A percentile compares a stretch with the other conserved stretches of the same genome.
Evolutionary conservation across 2,888 invertebrate species (phyloP).

Genomic region (Trichogramma evanescens): DNA sequence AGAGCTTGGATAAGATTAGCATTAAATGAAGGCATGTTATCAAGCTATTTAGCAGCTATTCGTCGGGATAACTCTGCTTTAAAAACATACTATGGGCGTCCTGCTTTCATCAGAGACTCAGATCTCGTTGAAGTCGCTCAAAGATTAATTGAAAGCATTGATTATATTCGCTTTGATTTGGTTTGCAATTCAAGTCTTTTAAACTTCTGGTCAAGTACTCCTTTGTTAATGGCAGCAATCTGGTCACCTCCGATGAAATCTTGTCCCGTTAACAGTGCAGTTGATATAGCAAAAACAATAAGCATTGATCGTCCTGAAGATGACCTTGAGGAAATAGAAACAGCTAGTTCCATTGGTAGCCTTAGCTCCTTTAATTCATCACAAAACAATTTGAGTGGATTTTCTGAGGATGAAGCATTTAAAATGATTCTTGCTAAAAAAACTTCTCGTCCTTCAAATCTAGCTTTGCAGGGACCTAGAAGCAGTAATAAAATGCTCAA

Average conservation of each 20-base stretch:
- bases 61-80: slow-evolving; percentile 68
- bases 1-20: slow-evolving; percentile 86
- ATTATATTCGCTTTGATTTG: slow-evolving; percentile 46
- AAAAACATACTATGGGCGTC: slow-evolving; percentile 73
- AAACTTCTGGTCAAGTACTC: slow-evolving; percentile 81
- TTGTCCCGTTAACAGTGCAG: slow-evolving; percentile 65
- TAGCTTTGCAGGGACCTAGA: neutral
- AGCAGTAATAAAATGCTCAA: neutral
- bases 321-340: slow-evolving; percentile 38
- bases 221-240: slow-evolving; percentile 75
- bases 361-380: slow-evolving; percentile 42
- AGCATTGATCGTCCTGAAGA: slow-evolving; percentile 43
- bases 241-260: slow-evolving; percentile 76
- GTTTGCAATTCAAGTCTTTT: slow-evolving; percentile 69
- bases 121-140: slow-evolving; percentile 75
- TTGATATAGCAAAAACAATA: slow-evolving; percentile 68
- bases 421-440: slow-evolving; percentile 59
- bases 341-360: slow-evolving; percentile 42
- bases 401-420: slow-evolving; percentile 67
- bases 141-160: slow-evolving; percentile 68
- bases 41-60: slow-evolving; percentile 79
- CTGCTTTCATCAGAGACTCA: slow-evolving; percentile 75
- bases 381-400: slow-evolving; percentile 33
- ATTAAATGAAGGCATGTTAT: slow-evolving; percentile 78
- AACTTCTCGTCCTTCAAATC: neutral